Evolutionary conservation across 1,140 invertebrate species (phyloP), one percentile per base, ranked within the genome.

Genomic region (Polypedilum vanderplanki): DNA sequence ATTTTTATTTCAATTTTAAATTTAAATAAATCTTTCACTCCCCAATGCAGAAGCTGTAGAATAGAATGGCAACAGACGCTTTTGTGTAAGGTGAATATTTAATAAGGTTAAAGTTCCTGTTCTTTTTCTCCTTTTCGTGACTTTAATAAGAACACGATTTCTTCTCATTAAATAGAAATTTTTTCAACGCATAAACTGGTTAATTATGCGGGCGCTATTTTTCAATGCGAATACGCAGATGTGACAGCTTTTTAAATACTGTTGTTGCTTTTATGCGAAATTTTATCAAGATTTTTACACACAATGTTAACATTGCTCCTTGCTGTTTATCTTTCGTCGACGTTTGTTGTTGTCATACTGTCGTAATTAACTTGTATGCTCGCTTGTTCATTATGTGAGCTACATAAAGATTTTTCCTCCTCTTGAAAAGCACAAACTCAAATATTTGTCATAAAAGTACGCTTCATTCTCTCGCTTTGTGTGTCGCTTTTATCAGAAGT

Each of bases 341-440:
- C n/a, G 46, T 57, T 57, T 33, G n/a, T n/a, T 57, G 46, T n/a
- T 57, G 46, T 57, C n/a, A n/a, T 57, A 57, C 46, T 57, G 46
- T 57, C 46, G 46, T 57, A 57, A 57, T 57, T 57, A 57, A 57
- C 46, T 57, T 57, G 46, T 57, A 57, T 57, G 46, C 65, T 70
- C 46, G 46, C 46, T 57, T 57, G 46, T 12, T 57, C 18, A 20
- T 70, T n/a, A 70, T 70, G 65, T 70, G 17, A 18, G 65, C 65
- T 20, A 70, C 65, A 70, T 15, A 57, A 57, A 57, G n/a, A n/a
- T 12, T 57, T 15, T 57, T 57, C 46, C 24, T 57, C 41, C 15
- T 15, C 46, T 57, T n/a, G 12, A 57, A 57, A 57, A 57, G 46
- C 46, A 57, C 46, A 57, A 57, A 57, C 46, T 57, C 46, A 57